Percentiles rank a stretch among this genome's conserved stretches.
These are phyloP conservation scores for Drosophila paranaensis DNA, from an alignment of 2,888 invertebrate genomes.

Conservation along the genomic window DNA sequence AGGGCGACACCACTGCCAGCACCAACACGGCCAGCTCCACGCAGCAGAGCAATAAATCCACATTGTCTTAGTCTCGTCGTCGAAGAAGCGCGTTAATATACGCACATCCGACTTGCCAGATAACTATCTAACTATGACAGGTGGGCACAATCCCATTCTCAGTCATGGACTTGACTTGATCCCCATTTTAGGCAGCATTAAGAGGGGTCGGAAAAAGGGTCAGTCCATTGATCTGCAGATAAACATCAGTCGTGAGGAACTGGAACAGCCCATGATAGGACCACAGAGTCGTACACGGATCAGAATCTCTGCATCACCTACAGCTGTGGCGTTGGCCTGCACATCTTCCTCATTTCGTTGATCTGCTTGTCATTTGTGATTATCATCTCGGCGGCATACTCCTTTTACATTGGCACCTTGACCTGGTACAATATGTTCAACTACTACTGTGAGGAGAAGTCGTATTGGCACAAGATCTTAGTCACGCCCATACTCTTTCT, in stretches of 20 bases:
- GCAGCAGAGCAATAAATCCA: constrained; percentile 75
- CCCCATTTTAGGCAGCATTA: constrained; percentile 87
- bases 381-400: constrained; percentile 88
- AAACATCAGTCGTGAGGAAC: constrained; percentile 89
- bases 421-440: constrained; percentile 92
- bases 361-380: constrained; percentile 89
- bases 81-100: constrained; percentile 88
- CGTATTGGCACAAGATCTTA: constrained; percentile 87
- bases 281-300: constrained; percentile 87
- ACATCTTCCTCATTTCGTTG: constrained; percentile 88
- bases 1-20: constrained; percentile 60
- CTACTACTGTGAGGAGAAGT: constrained; percentile 89
- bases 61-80: constrained; percentile 86
- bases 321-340: constrained; percentile 87
- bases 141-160: constrained; percentile 42
- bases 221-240: constrained; percentile 90
- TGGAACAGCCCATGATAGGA: constrained; percentile 87
- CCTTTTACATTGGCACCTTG: constrained; percentile 90
- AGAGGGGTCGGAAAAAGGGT: constrained; percentile 89
- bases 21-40: constrained; percentile 66
- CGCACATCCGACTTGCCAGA: constrained; percentile 86
- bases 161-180: not conserved
- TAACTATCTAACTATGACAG: constrained; percentile 88
- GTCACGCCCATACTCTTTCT: constrained; percentile 89
- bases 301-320: constrained; percentile 86